These are phyloP conservation scores for Melanerpes aurifrons DNA, from an alignment of 2,113 vertebrate genomes.

Conservation along the genomic window DNA sequence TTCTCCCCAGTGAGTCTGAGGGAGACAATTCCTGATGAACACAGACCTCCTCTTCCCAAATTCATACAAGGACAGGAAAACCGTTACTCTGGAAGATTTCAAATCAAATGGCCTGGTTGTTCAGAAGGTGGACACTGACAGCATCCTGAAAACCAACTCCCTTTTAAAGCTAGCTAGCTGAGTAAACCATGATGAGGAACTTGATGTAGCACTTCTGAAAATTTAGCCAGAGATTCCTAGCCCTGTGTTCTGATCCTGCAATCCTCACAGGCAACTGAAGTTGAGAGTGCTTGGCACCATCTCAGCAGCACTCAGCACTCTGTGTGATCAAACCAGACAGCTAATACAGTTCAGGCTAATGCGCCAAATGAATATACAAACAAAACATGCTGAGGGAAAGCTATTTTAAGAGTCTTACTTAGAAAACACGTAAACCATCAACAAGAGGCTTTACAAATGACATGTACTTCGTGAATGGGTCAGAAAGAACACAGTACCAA, in stretches of 20 bases:
- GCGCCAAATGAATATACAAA: constrained; percentile 12
- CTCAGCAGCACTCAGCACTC: neutral
- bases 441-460: neutral
- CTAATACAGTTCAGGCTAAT: constrained; percentile 14
- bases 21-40: neutral
- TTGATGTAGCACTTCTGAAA: neutral
- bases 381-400: constrained; percentile 13
- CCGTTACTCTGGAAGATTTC: neutral
- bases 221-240: neutral
- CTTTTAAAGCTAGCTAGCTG: neutral
- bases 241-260: neutral
- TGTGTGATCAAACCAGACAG: neutral
- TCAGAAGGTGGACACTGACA: neutral
- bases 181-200: neutral
- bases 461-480: neutral
- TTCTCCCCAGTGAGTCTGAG: neutral
- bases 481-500: neutral
- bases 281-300: neutral
- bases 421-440: constrained; percentile 7
- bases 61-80: neutral
- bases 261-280: neutral
- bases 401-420: constrained; percentile 45
- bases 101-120: neutral
- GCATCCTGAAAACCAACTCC: neutral
- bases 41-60: neutral